phyloP scores from a whole-genome alignment of 1,140 invertebrate genomes.

The Drosophila parabipectinata region DNA sequence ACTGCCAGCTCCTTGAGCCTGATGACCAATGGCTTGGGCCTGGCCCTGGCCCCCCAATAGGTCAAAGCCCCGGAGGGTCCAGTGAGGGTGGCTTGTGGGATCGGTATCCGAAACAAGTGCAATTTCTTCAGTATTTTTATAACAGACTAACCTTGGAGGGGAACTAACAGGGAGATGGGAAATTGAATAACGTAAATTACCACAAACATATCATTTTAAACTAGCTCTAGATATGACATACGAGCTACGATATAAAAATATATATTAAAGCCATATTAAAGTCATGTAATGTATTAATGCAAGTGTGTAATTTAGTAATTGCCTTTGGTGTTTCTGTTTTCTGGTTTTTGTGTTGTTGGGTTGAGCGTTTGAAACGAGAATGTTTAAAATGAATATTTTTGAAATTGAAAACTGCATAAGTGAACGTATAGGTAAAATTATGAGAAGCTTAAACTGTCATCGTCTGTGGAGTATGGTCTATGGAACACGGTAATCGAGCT shows the following conservation, averaged over 20 bases:
- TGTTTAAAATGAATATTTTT: slow-evolving; percentile 19
- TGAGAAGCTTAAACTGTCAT: slow-evolving; percentile 41
- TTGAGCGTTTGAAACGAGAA: slow-evolving; percentile 25
- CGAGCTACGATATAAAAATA: slow-evolving; percentile 22
- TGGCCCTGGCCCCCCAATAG: slow-evolving; percentile 71
- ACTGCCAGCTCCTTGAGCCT: slow-evolving; percentile 65
- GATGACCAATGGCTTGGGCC: slow-evolving; percentile 68
- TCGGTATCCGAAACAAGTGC: slow-evolving; percentile 55
- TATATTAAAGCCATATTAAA: background rate
- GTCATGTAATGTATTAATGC: slow-evolving; percentile 9
- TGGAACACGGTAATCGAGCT: slow-evolving; percentile 70
- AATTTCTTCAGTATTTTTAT: slow-evolving; percentile 80
- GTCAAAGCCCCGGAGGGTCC: slow-evolving; percentile 7
- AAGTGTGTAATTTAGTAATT: slow-evolving; percentile 4
- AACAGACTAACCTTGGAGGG: slow-evolving; percentile 62
- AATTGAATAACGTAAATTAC: slow-evolving; percentile 58
- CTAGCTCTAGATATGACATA: slow-evolving; percentile 50
- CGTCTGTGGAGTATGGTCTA: background rate
- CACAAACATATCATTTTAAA: slow-evolving; percentile 78
- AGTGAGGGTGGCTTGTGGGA: slow-evolving; percentile 42
- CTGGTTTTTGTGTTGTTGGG: slow-evolving; percentile 46
- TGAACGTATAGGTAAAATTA: slow-evolving; percentile 75
- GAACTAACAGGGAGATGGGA: slow-evolving; percentile 5
- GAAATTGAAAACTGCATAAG: slow-evolving; percentile 76
- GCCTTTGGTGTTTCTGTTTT: slow-evolving; percentile 7